Conservation (phyloP, 2,797 vertebrate species). For the Dermochelys coriacea region DNA sequence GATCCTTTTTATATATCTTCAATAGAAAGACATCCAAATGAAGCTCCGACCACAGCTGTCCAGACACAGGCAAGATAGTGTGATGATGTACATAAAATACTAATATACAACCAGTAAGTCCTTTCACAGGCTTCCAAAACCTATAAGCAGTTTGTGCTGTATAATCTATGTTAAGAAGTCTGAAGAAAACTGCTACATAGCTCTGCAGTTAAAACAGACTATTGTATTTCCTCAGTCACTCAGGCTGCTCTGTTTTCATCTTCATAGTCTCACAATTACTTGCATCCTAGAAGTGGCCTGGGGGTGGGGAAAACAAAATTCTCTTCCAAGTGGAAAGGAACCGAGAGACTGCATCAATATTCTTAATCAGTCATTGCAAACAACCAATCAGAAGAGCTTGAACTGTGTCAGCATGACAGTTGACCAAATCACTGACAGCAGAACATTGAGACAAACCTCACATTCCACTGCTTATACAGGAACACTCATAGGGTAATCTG, state of each 20-base stretch:
- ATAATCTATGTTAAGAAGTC: conserved; percentile 66
- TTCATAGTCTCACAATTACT: conserved; percentile 57
- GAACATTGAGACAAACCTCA: not conserved
- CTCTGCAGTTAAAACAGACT: conserved; percentile 67
- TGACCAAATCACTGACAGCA: conserved; percentile 72
- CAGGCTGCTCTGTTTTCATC: conserved; percentile 63
- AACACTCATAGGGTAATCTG: not conserved
- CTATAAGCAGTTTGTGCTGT: conserved; percentile 76
- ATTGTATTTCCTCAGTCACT: conserved; percentile 65
- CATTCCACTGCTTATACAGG: not conserved
- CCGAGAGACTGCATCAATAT: conserved; percentile 78
- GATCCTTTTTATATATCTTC: conserved; percentile 70
- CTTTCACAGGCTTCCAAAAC: conserved; percentile 58
- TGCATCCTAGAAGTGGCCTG: conserved; percentile 61
- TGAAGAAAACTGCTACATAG: conserved; percentile 72
- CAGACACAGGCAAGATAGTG: conserved; percentile 65
- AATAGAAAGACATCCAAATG: conserved; percentile 67
- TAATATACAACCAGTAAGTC: conserved; percentile 41
- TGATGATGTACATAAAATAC: conserved; percentile 29
- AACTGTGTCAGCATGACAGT: conserved; percentile 78
- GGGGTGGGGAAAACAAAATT: conserved; percentile 63
- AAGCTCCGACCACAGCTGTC: conserved; percentile 60
- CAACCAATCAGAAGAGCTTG: conserved; percentile 84
- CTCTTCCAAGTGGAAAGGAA: conserved; percentile 69
- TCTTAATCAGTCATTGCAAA: conserved; percentile 78